Percentiles rank a stretch among this genome's conserved stretches.
Conservation (phyloP, 1,140 invertebrate genomes). For the Heterodera carotae region DNA sequence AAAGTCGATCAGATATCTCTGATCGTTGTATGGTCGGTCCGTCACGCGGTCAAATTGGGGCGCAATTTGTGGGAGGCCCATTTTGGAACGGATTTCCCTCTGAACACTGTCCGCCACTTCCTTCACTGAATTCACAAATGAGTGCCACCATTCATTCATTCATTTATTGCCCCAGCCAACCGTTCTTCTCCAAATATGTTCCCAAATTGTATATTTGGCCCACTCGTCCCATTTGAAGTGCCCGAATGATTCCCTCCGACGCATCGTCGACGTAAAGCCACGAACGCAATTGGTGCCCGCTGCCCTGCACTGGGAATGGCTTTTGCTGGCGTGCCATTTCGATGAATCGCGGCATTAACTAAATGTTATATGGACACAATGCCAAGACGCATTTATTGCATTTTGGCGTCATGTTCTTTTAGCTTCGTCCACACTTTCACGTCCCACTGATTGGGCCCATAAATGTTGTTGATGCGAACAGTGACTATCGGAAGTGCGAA, state of each 20-base stretch:
- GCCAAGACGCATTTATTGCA: too few species aligned
- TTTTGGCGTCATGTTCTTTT: neutral
- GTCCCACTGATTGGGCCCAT: constrained; percentile 67
- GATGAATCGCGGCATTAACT: constrained; percentile 66
- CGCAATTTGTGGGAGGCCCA: constrained; percentile 33
- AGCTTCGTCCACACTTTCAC: constrained; percentile 51
- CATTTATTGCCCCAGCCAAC: constrained; percentile 31
- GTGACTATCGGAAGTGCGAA: constrained; percentile 64
- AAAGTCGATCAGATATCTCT: constrained; percentile 65
- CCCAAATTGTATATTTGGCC: constrained; percentile 66
- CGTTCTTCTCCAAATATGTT: constrained; percentile 64
- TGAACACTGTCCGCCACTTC: constrained; percentile 53
- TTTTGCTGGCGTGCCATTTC: constrained; percentile 57
- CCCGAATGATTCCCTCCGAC: constrained; percentile 60
- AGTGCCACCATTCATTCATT: neutral
- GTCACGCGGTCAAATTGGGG: constrained; percentile 53
- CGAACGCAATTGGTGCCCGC: constrained; percentile 47
- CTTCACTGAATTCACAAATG: constrained; percentile 49
- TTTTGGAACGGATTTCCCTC: constrained; percentile 50
- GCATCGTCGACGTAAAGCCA: constrained; percentile 66
- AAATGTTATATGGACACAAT: too few species aligned
- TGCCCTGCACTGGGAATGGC: constrained; percentile 66
- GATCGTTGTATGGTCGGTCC: constrained; percentile 66
- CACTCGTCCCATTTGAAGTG: constrained; percentile 61
- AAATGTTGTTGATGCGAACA: constrained; percentile 66